Conservation (phyloP, 2,797 vertebrate genomes). For the Ctenosaura bakeri region DNA sequence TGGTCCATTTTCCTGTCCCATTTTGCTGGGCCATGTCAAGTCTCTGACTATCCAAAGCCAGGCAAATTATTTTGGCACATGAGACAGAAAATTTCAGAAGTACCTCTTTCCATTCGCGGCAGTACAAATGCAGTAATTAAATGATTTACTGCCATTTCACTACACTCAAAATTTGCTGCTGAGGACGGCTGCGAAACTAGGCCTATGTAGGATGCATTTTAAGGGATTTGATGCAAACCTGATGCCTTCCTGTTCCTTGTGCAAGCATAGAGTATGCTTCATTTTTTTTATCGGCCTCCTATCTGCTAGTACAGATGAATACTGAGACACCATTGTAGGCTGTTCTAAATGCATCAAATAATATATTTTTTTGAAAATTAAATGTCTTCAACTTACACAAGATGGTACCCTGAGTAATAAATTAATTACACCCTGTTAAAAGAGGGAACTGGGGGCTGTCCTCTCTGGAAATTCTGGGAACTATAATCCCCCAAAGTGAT, state of each 20-base stretch:
- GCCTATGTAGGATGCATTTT: not conserved
- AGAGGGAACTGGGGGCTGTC: no score
- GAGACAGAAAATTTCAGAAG: not conserved
- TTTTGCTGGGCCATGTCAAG: not conserved
- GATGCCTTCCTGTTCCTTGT: not conserved
- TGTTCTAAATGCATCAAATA: not conserved
- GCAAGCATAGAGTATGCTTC: not conserved
- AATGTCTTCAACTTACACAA: not conserved
- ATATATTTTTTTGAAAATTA: not conserved
- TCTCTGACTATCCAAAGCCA: not conserved
- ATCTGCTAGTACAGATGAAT: not conserved
- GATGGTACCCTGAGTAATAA: not conserved
- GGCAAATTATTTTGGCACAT: not conserved
- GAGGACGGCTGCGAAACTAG: not conserved
- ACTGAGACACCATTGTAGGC: not conserved
- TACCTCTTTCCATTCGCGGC: not conserved
- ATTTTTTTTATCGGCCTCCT: not conserved
- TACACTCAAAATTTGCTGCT: not conserved
- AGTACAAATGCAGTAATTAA: not conserved
- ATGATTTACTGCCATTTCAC: not conserved
- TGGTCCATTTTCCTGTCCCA: no score
- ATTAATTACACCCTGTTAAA: not conserved
- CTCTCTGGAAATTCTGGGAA: no score
- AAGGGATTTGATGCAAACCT: not conserved
- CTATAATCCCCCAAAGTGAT: no score